Percentiles rank a stretch among this genome's conserved stretches.
Conservation (phyloP, 2,888 invertebrate species). For the Drosophila tanythrix region DNA sequence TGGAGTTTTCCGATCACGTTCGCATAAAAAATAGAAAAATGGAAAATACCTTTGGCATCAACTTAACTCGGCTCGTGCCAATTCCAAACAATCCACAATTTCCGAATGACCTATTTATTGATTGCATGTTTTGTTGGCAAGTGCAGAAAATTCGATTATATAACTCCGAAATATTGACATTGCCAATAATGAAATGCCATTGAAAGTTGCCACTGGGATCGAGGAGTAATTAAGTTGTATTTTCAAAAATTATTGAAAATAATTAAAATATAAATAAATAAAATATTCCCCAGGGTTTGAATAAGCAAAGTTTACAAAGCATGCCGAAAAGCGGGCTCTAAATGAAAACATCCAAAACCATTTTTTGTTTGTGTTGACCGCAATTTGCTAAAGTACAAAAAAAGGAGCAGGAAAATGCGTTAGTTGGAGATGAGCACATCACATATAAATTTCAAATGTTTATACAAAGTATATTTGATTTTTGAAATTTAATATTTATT, state of each 20-base stretch:
- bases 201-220: background rate
- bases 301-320: conserved; percentile 41
- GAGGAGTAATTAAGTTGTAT: conserved; percentile 45
- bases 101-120: conserved; percentile 27
- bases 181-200: conserved; percentile 56
- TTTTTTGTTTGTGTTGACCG: conserved; percentile 41
- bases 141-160: conserved; percentile 26
- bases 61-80: conserved; percentile 33
- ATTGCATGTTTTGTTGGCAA: conserved; percentile 32
- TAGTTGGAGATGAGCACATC: conserved; percentile 35
- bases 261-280: conserved; percentile 20
- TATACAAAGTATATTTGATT: background rate
- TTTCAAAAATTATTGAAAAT: conserved; percentile 29
- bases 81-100: conserved; percentile 36
- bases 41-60: conserved; percentile 19
- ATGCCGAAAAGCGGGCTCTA: conserved; percentile 18
- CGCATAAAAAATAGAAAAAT: conserved; percentile 8
- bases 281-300: conserved; percentile 16
- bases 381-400: conserved; percentile 42
- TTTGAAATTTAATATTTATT: background rate
- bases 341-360: conserved; percentile 18
- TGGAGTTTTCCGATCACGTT: conserved; percentile 49
- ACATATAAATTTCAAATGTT: background rate
- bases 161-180: conserved; percentile 45
- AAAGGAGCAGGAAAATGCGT: conserved; percentile 4